These are phyloP conservation scores for Tylochromis polylepis DNA, from an alignment of 2,113 vertebrate genomes.

Conservation along the genomic window DNA sequence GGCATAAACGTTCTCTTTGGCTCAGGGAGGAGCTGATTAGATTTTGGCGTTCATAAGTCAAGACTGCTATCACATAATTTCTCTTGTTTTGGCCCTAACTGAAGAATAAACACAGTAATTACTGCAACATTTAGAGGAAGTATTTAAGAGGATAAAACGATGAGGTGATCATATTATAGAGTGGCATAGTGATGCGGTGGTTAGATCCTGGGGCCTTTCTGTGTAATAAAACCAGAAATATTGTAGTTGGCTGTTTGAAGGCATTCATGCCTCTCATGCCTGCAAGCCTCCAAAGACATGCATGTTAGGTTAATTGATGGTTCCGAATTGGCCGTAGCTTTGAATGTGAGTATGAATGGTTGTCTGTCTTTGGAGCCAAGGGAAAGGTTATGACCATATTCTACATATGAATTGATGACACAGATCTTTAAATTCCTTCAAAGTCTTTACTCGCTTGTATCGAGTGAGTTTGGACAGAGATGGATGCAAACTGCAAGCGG, in stretches of 20 bases:
- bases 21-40: neutral
- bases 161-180: neutral
- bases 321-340: neutral
- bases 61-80: neutral
- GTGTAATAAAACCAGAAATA: too few relatives aligned
- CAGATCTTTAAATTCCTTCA: neutral
- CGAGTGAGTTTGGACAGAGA: neutral
- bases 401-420: neutral
- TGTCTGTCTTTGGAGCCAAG: neutral
- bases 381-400: neutral
- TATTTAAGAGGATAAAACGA: neutral
- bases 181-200: neutral
- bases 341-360: neutral
- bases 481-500: neutral
- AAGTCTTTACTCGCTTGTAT: neutral
- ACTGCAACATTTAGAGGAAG: neutral
- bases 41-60: neutral
- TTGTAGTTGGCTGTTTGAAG: too few relatives aligned
- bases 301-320: neutral
- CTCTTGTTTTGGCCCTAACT: neutral
- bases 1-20: neutral
- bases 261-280: neutral
- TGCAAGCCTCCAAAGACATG: neutral
- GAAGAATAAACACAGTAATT: neutral
- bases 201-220: neutral